Evolutionary conservation across 1,140 invertebrate species (phyloP), one percentile per base, ranked within the genome.

Genomic region (Charaxes varanes): DNA sequence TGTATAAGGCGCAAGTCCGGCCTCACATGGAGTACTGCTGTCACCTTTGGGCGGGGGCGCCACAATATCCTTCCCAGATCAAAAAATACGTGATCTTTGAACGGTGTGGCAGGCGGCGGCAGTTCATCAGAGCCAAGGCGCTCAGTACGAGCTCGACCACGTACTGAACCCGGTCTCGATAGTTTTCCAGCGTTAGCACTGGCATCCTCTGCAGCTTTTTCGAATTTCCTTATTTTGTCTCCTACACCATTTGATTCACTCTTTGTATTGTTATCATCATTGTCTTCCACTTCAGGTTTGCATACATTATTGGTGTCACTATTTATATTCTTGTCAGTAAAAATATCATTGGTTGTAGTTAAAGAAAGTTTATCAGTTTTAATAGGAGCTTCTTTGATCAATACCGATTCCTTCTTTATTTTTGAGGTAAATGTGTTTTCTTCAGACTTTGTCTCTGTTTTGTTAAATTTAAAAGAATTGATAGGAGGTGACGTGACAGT

Each of bases 141-240:
- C 5, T 76, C 71, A 0, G 58, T 46, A 2, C 63, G 53, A 0
- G 55, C 30, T 0, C 73, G 61, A 4, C 71, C 61, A 2, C 78
- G 59, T 6, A 80, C 64, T 1, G 78, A 82, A 0, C 78, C 78
- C 0, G 73, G 64, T 2, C 76, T 54, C 1, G 76, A 80, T 13
- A 70, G 30, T 3, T 64, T 57, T 2, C 73, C 72, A 1, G 52
- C 51, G 14, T 24, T 54, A 3, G 52, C 61, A 24, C 58, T 68
- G 0, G 73, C 74, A 27, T 82, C 71, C 33, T 80, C 76, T 1
- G 73, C 76, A 3, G 73, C 78, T 23, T 77, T 80, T 33, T 82
- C 78, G 13, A 82, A 82, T 30, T 72, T 83, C 41, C 73, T 72
- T 22, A 83, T 83, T 41, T 83, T 83, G 49, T 83, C 76, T 6